Evolutionary conservation across 2,113 vertebrate genomes (phyloP), one percentile per base, ranked within the genome.

Genomic region (Macrotus californicus): DNA sequence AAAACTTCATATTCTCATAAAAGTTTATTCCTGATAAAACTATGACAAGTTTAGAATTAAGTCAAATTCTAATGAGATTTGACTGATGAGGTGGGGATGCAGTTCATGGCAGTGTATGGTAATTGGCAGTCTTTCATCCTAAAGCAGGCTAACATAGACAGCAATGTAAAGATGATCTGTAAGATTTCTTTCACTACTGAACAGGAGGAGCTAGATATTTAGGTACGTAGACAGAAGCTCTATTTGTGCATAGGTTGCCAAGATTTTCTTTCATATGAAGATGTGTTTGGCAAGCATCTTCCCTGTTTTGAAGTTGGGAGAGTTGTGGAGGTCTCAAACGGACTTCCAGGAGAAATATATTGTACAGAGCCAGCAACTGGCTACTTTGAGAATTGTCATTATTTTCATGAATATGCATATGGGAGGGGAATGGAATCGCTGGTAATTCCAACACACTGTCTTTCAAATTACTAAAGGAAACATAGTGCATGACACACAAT

Each of bases 401-500:
- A 80, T 91, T 96, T 95, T 91, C 43, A 36, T 88, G 16, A 6
- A 86, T 92, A 92, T 72, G 5, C 18, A 77, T 76, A 52, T 48
- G 56, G 22, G 93, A 87, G 5, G n/a, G 34, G 1, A 88, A 72
- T 87, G 9, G 7, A 85, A 94, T 89, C 50, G 4, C 29, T 22
- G 6, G 72, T 61, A 88, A 96, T 79, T 93, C 39, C 7, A 46
- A 67, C 1, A 2, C 72, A 29, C 88, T 91, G 5, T 91, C 9
- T 84, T 95, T 95, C 21, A 67, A 77, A 82, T 81, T 88, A 82
- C 59, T 84, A 59, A 84, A 75, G 56, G 56, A 95, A 91, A 70
- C 36, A 56, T 16, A 69, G 26, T 29, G 0, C 3, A 41, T 87
- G 66, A 4, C 85, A 36, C 3, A n/a, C 56, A 85, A 67, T 82